Evolutionary conservation across 2,113 vertebrate genomes (phyloP).

Genomic region (Nymphicus hollandicus): DNA sequence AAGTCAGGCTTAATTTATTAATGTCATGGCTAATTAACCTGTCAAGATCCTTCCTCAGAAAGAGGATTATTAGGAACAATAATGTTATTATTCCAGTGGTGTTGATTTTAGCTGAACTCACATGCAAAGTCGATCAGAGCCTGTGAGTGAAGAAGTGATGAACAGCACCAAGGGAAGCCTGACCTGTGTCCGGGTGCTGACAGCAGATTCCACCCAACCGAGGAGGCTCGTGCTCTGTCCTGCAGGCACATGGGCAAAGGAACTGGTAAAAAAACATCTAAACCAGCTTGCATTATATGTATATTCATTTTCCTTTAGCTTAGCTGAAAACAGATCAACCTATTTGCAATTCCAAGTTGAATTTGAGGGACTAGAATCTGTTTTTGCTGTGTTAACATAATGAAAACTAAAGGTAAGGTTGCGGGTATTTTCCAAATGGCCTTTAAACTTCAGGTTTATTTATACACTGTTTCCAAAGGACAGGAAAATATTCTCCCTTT

Average conservation of each 20-base stretch:
- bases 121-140: not conserved
- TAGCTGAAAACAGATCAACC: not conserved
- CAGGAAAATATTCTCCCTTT: not conserved
- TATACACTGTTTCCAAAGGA: not conserved
- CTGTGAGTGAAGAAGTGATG: not conserved
- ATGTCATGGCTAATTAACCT: constrained; percentile 1
- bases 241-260: not conserved
- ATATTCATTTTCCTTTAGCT: not conserved
- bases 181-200: accelerated
- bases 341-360: constrained; percentile 15
- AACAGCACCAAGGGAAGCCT: not conserved
- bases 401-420: not conserved
- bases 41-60: not conserved
- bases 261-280: not conserved
- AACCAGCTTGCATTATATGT: not conserved
- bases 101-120: not conserved
- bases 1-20: constrained; percentile 13
- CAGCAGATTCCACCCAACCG: not conserved
- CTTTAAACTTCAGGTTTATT: not conserved
- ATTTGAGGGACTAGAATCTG: not conserved
- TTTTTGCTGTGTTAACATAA: not conserved
- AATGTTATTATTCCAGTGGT: not conserved
- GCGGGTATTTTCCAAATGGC: not conserved
- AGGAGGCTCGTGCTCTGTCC: not conserved
- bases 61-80: not conserved